phyloP scores from a whole-genome alignment of 37 sponge, comb jelly and placozoan species.

The Oopsacas minuta region DNA sequence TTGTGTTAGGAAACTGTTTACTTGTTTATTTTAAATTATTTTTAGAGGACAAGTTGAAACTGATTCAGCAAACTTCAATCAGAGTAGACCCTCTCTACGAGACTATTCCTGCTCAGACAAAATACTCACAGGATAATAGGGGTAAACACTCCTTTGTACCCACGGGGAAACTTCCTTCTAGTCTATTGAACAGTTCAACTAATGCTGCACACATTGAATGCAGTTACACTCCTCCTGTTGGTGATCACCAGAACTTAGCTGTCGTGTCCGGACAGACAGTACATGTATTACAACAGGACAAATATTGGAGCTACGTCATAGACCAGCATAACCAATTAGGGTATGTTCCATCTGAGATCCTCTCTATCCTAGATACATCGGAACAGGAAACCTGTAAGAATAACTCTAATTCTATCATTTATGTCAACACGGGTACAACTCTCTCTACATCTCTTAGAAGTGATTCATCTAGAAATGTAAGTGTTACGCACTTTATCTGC shows the following conservation, averaged over 20 bases:
- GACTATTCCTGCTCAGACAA: neutral
- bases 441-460: neutral
- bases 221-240: neutral
- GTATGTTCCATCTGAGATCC: neutral
- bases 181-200: neutral
- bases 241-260: neutral
- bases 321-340: neutral
- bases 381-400: neutral
- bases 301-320: neutral
- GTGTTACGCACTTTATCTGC: neutral
- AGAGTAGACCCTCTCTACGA: slow-evolving; percentile 12
- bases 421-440: neutral
- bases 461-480: neutral
- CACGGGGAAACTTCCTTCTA: neutral
- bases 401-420: neutral
- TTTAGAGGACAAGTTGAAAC: neutral
- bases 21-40: no score
- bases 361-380: neutral
- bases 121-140: neutral
- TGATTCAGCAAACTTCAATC: neutral
- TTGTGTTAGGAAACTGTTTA: no score
- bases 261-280: neutral
- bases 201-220: neutral
- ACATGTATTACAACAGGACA: neutral
- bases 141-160: neutral